Percentiles rank a stretch among this genome's conserved stretches.
Evolutionary conservation across 2,888 invertebrate genomes (phyloP).

Genomic region (Eupithecia inturbata): DNA sequence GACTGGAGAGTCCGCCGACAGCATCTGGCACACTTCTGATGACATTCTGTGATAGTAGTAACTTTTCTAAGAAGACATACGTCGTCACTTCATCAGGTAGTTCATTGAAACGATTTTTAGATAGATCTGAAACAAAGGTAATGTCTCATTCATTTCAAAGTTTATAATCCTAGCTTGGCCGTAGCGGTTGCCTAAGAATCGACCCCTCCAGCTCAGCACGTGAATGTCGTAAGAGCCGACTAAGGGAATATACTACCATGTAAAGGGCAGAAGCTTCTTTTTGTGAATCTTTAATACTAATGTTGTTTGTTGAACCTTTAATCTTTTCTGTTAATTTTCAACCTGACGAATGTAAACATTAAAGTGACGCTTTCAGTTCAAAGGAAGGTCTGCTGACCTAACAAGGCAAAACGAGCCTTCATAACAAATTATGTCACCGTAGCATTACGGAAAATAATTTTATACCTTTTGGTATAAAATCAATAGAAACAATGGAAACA

Average conservation of each 20-base stretch:
- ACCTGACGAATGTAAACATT: too few species aligned
- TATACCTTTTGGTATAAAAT: too few species aligned
- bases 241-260: too few species aligned
- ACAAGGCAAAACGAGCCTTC: not conserved
- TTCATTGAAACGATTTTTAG: conserved; percentile 90
- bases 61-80: conserved; percentile 93
- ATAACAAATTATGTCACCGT: conserved; percentile 7
- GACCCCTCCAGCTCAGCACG: too few species aligned
- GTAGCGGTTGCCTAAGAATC: too few species aligned
- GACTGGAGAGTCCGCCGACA: conserved; percentile 91
- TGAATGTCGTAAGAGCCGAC: too few species aligned
- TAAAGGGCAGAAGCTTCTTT: too few species aligned
- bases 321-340: too few species aligned
- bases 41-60: conserved; percentile 95
- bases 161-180: too few species aligned
- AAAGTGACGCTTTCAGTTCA: too few species aligned
- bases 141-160: conserved; percentile 11
- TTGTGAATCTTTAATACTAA: too few species aligned
- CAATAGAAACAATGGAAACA: conserved; percentile 47
- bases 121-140: conserved; percentile 77
- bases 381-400: not conserved
- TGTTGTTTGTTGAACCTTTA: too few species aligned
- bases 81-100: conserved; percentile 95
- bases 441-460: conserved; percentile 34
- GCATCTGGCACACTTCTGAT: conserved; percentile 94